Conservation (phyloP, 2,113 vertebrate species). For the Larimichthys polyactis region DNA sequence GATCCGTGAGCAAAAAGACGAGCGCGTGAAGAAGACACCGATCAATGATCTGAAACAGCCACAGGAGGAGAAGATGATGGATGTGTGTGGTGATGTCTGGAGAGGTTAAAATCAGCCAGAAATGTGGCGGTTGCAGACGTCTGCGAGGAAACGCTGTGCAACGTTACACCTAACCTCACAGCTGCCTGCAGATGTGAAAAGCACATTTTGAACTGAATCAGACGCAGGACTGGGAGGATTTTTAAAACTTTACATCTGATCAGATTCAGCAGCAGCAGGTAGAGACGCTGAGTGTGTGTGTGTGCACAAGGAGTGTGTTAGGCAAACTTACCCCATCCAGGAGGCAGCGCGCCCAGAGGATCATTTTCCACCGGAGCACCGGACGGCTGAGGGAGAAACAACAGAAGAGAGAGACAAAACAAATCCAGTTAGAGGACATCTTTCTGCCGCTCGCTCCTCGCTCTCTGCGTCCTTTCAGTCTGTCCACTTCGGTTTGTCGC, state of each 20-base stretch:
- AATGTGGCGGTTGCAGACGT: background rate
- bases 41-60: background rate
- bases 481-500: background rate
- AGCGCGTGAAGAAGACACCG: background rate
- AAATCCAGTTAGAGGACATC: conserved; percentile 69
- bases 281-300: too few species aligned
- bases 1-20: conserved; percentile 19
- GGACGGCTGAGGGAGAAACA: conserved; percentile 87
- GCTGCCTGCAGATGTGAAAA: background rate
- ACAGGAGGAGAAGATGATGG: background rate
- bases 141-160: conserved; percentile 12
- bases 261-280: background rate
- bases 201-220: background rate
- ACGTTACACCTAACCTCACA: background rate
- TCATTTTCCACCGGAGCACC: conserved; percentile 92
- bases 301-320: background rate
- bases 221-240: background rate
- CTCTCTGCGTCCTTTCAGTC: background rate
- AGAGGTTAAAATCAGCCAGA: background rate
- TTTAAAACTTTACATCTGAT: background rate
- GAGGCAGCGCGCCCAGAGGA: conserved; percentile 93
- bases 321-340: conserved; percentile 96
- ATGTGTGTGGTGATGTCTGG: background rate
- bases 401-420: conserved; percentile 78
- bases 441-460: conserved; percentile 17